A percentile compares a stretch with the other conserved stretches of the same genome.
Evolutionary conservation across 2,888 invertebrate species (phyloP).

Genomic region (Parnassius glacialis): DNA sequence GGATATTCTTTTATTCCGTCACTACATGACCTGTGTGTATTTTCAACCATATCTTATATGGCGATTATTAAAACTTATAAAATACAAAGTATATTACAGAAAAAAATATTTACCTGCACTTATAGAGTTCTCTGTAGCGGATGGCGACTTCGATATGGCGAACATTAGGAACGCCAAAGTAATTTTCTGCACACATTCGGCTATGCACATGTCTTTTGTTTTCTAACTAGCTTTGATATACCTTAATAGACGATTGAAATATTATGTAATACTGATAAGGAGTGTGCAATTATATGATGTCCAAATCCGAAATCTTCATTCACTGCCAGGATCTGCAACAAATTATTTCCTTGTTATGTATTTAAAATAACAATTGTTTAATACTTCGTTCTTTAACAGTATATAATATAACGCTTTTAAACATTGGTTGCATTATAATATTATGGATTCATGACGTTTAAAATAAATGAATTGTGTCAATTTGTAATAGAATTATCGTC

Average conservation of each 20-base stretch:
- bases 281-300: constrained; percentile 4
- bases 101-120: constrained; percentile 53
- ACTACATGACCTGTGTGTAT: too few relatives aligned
- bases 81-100: too few relatives aligned
- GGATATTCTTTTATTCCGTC: too few relatives aligned
- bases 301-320: constrained; percentile 23
- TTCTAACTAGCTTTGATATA: constrained; percentile 50
- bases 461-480: too few relatives aligned
- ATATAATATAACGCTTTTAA: too few relatives aligned
- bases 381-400: too few relatives aligned
- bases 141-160: constrained; percentile 58
- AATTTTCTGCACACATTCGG: constrained; percentile 54
- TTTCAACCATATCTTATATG: too few relatives aligned
- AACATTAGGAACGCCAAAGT: constrained; percentile 57
- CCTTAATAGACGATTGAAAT: constrained; percentile 16
- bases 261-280: constrained; percentile 3
- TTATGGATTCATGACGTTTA: too few relatives aligned
- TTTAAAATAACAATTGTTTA: neutral
- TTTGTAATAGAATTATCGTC: too few relatives aligned
- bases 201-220: constrained; percentile 64
- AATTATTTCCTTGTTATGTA: constrained; percentile 30
- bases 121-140: constrained; percentile 63
- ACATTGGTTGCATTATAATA: too few relatives aligned
- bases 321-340: constrained; percentile 63
- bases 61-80: too few relatives aligned